A percentile compares a stretch with the other conserved stretches of the same genome.
Conservation (phyloP, 2,797 vertebrate species). For the Falco novaeseelandiae region DNA sequence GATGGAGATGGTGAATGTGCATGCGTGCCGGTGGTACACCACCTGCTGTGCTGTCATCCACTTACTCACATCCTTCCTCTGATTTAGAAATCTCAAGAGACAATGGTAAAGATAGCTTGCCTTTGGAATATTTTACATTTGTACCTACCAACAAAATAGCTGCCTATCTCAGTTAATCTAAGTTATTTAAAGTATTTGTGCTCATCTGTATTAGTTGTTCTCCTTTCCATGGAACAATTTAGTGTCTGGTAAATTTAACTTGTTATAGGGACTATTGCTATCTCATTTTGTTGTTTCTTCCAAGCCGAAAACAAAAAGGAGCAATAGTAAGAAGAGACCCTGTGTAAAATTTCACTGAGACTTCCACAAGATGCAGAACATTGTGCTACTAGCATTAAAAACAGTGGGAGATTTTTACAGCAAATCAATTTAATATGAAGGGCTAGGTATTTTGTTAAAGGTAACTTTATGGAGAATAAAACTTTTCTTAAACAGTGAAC, state of each 20-base stretch:
- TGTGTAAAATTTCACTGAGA: background rate
- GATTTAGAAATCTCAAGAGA: background rate
- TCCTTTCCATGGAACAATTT: background rate
- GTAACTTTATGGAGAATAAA: background rate
- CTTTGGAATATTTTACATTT: background rate
- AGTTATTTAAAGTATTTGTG: background rate
- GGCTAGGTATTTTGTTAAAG: background rate
- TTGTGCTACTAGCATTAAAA: background rate
- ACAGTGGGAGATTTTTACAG: background rate
- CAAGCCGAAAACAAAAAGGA: background rate
- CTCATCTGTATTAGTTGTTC: background rate
- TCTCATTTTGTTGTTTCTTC: background rate
- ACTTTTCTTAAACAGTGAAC: background rate
- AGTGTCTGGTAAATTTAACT: background rate
- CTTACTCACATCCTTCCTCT: slow-evolving; percentile 40
- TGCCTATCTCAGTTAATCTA: background rate
- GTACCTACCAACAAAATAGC: background rate
- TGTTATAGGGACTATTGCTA: background rate
- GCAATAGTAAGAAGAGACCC: background rate
- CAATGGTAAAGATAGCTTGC: background rate
- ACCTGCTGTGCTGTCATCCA: background rate
- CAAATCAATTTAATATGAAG: background rate
- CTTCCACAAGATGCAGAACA: background rate
- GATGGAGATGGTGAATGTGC: background rate
- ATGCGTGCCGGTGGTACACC: background rate